Conservation (phyloP, 2,113 vertebrate species). For the Hemiscyllium ocellatum region DNA sequence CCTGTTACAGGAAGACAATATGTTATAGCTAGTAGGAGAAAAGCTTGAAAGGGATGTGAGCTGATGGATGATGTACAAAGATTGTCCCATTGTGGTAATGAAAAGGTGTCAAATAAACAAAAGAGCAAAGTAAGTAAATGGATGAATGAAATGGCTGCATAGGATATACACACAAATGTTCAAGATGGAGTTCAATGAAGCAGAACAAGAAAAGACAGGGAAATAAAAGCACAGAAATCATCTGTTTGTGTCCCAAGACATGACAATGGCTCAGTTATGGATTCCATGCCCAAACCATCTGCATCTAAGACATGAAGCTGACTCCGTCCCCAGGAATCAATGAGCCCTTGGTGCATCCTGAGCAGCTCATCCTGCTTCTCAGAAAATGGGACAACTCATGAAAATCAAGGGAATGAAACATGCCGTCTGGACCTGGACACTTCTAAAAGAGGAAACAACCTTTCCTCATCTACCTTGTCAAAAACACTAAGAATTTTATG, state of each 20-base stretch:
- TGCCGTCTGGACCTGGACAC: too few species aligned
- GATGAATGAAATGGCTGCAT: background rate
- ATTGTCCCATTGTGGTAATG: background rate
- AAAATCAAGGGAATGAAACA: background rate
- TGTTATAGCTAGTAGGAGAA: background rate
- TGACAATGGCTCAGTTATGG: background rate
- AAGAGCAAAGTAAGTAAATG: background rate
- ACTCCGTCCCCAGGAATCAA: background rate
- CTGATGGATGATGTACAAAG: background rate
- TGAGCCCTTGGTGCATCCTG: background rate
- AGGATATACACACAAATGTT: background rate
- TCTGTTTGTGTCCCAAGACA: background rate
- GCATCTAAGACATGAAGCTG: background rate
- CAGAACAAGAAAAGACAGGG: background rate
- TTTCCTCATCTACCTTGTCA: too few species aligned
- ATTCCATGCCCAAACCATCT: background rate
- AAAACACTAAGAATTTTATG: too few species aligned
- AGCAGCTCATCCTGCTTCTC: background rate
- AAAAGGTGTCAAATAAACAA: background rate
- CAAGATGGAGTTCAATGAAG: background rate
- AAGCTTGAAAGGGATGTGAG: background rate
- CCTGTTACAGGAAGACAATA: background rate
- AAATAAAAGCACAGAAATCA: background rate
- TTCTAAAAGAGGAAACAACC: too few species aligned
- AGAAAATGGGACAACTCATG: background rate